A percentile compares a stretch with the other conserved stretches of the same genome.
These are phyloP conservation scores for Drosophila miranda DNA, from an alignment of 1,140 invertebrate genomes.

Conservation along the genomic window DNA sequence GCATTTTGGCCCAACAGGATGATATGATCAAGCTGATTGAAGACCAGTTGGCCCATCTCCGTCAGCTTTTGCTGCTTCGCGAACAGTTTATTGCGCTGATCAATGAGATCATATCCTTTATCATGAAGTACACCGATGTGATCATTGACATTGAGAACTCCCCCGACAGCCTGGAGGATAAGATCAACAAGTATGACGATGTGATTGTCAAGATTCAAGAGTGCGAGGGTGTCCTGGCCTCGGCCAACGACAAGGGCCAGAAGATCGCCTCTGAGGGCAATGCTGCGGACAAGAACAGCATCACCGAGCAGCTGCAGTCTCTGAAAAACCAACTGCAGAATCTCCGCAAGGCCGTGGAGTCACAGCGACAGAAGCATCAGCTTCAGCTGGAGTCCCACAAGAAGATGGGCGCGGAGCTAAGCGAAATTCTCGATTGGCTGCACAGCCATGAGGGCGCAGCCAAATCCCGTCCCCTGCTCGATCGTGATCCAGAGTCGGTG, in stretches of 20 bases:
- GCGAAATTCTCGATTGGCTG: slow-evolving; percentile 91
- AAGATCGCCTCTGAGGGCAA: slow-evolving; percentile 95
- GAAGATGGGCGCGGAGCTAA: slow-evolving; percentile 90
- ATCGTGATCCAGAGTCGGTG: slow-evolving; percentile 90
- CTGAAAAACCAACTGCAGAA: slow-evolving; percentile 92
- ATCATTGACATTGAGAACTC: slow-evolving; percentile 92
- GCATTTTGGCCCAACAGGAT: slow-evolving; percentile 90
- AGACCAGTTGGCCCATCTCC: slow-evolving; percentile 90
- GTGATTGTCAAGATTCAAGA: slow-evolving; percentile 92
- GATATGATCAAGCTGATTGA: slow-evolving; percentile 92
- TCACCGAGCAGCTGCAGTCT: slow-evolving; percentile 93
- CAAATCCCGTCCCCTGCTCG: slow-evolving; percentile 91
- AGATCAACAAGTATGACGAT: slow-evolving; percentile 94
- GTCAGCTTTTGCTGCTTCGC: slow-evolving; percentile 89
- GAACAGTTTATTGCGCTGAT: slow-evolving; percentile 94
- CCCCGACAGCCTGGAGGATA: slow-evolving; percentile 91
- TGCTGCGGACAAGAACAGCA: slow-evolving; percentile 91
- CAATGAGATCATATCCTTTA: slow-evolving; percentile 93
- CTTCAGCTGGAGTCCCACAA: slow-evolving; percentile 93
- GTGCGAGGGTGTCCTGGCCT: slow-evolving; percentile 92
- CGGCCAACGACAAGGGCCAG: slow-evolving; percentile 94
- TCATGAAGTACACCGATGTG: slow-evolving; percentile 93
- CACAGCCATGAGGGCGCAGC: slow-evolving; percentile 92
- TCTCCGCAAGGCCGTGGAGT: slow-evolving; percentile 91
- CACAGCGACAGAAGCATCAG: slow-evolving; percentile 93